Conservation (phyloP, 2,113 vertebrate genomes). For the Sciurus niger region DNA sequence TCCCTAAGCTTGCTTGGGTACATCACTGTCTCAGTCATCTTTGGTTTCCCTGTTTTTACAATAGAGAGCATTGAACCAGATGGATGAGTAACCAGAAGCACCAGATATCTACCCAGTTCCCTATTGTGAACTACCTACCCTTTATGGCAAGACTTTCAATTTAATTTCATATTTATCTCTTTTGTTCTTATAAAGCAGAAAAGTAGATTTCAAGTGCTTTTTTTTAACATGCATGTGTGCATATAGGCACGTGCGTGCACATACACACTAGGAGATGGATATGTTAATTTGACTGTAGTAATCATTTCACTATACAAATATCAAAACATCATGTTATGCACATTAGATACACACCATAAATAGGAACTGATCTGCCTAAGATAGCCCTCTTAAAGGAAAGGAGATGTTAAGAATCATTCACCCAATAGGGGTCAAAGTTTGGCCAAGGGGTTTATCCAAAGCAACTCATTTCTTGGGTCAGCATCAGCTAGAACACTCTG, state of each 20-base stretch:
- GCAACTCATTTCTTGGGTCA: not conserved
- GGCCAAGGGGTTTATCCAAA: not conserved
- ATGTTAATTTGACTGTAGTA: slow-evolving; percentile 1
- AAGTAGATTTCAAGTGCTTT: not conserved
- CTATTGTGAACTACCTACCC: not conserved
- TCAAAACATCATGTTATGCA: not conserved
- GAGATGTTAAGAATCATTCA: not conserved
- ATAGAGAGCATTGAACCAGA: not conserved
- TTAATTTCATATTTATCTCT: slow-evolving; percentile 37
- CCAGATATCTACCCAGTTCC: not conserved
- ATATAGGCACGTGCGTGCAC: not conserved
- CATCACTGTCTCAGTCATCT: not conserved
- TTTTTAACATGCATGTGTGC: not conserved
- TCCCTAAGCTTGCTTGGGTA: not conserved
- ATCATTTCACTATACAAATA: not conserved
- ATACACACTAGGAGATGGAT: not conserved
- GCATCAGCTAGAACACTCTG: not conserved
- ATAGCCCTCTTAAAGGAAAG: not conserved
- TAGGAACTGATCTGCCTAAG: slow-evolving; percentile 14
- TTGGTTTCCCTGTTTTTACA: slow-evolving; percentile 43
- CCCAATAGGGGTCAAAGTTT: not conserved
- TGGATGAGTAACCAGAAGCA: not conserved
- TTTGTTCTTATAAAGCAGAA: slow-evolving; percentile 50
- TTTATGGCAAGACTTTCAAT: slow-evolving; percentile 42
- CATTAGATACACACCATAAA: not conserved